Evolutionary conservation across 2,797 vertebrate species (phyloP).

Genomic region (Anas bahamensis): DNA sequence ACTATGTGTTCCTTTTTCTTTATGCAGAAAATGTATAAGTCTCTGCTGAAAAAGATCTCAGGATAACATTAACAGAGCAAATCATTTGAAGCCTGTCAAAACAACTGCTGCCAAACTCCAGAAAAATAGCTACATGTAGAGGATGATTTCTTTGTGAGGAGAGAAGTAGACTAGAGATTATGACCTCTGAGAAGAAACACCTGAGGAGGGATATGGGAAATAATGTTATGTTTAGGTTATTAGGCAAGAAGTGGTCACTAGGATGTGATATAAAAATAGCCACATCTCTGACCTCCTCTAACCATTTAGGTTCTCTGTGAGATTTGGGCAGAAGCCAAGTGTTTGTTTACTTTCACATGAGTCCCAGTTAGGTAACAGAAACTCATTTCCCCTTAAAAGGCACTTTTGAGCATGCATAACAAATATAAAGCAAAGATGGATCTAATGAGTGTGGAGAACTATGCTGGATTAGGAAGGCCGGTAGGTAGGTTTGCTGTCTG

Average conservation of each 20-base stretch:
- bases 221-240: neutral
- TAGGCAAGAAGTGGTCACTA: neutral
- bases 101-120: rapidly evolving
- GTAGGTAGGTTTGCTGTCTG: neutral
- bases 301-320: neutral
- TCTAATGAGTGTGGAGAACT: neutral
- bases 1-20: neutral
- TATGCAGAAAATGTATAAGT: neutral
- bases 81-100: neutral
- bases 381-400: neutral
- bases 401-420: neutral
- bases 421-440: neutral
- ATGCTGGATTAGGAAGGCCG: neutral
- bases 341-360: neutral
- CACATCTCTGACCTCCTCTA: neutral
- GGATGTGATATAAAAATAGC: neutral
- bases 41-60: neutral
- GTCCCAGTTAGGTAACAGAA: neutral
- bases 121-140: neutral
- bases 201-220: neutral
- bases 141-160: neutral
- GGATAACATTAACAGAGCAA: neutral
- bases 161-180: neutral
- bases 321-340: neutral
- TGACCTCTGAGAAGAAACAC: neutral